phyloP scores from a whole-genome alignment of 1,140 invertebrate species.

The Drosophila navojoa region DNA sequence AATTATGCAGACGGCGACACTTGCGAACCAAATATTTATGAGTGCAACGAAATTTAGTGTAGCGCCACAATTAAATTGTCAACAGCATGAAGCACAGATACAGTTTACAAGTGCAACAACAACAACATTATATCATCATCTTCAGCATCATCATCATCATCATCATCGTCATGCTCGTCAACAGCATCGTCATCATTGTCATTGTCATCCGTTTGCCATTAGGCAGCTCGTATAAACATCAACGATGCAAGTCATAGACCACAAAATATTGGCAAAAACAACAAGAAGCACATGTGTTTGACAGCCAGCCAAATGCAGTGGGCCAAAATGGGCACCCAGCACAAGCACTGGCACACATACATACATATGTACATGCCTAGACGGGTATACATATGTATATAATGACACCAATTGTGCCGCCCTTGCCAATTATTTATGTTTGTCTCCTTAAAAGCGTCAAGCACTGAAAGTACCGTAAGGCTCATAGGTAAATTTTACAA shows the following conservation, averaged over 20 bases:
- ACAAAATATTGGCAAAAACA: slow-evolving; percentile 30
- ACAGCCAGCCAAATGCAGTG: slow-evolving; percentile 42
- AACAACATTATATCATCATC: neutral
- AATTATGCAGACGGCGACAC: slow-evolving; percentile 28
- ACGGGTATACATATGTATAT: neutral
- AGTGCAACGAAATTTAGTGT: neutral
- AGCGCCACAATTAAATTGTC: slow-evolving; percentile 8
- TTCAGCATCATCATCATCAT: neutral
- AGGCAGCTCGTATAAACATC: slow-evolving; percentile 47
- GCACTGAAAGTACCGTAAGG: neutral
- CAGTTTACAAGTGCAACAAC: neutral
- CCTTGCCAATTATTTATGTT: slow-evolving; percentile 40
- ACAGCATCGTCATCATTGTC: slow-evolving; percentile 4
- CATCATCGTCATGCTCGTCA: neutral
- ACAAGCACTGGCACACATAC: neutral
- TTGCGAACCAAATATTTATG: neutral
- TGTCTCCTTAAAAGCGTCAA: neutral
- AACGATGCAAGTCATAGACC: slow-evolving; percentile 20
- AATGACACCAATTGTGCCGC: slow-evolving; percentile 27
- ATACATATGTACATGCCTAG: neutral
- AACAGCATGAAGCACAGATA: neutral
- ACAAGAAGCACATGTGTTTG: slow-evolving; percentile 9
- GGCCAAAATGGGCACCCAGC: neutral
- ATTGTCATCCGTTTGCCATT: slow-evolving; percentile 44
- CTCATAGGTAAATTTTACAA: no score